Evolutionary conservation across 2,113 vertebrate genomes (phyloP).

Genomic region (Delphinus delphis): DNA sequence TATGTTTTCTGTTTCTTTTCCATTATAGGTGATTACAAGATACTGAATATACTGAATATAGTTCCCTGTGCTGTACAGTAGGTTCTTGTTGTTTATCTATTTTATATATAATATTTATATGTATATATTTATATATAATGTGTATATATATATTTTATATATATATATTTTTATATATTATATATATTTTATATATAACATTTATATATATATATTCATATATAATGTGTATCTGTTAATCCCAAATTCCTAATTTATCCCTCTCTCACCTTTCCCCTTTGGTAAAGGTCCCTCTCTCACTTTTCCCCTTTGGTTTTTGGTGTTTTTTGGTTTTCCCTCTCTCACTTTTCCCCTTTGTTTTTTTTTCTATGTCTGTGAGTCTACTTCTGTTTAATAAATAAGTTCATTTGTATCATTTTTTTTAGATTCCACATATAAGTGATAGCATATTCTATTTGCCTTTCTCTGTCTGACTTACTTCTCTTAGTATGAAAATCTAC

Average conservation of each 20-base stretch:
- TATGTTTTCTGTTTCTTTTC: background rate
- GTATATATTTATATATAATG: too few species aligned
- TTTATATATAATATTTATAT: too few species aligned
- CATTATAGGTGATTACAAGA: background rate
- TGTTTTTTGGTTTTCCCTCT: background rate
- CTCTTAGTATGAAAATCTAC: background rate
- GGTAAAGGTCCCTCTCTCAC: background rate
- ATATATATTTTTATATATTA: too few species aligned
- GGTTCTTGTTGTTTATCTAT: background rate
- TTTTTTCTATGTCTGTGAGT: background rate
- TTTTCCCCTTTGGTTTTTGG: background rate
- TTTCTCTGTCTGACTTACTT: background rate
- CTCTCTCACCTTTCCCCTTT: too few species aligned
- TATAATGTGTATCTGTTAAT: too few species aligned
- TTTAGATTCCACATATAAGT: background rate
- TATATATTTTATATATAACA: too few species aligned
- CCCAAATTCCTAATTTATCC: too few species aligned
- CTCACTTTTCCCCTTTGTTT: background rate
- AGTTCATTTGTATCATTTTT: background rate
- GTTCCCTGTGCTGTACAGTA: background rate
- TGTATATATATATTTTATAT: too few species aligned
- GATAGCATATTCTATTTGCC: background rate
- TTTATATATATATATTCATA: too few species aligned
- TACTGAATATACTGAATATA: background rate
- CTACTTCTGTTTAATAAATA: background rate